Evolutionary conservation across 37 sponge, comb jelly and placozoan genomes (phyloP).

Genomic region (Cladorhizidae sp.): DNA sequence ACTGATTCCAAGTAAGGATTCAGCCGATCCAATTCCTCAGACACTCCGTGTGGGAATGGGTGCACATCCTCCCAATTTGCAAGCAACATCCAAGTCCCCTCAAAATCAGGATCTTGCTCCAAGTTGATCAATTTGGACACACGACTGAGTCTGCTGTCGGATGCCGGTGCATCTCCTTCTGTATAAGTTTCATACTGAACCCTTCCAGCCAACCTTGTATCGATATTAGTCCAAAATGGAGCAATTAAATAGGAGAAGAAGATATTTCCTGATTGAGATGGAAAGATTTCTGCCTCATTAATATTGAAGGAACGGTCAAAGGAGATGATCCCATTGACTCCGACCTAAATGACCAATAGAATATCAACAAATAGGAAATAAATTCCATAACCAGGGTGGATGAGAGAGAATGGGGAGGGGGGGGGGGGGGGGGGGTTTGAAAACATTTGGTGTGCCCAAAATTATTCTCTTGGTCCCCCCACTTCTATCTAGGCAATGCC

Average conservation of each 20-base stretch:
- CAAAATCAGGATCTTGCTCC: conserved; percentile 18
- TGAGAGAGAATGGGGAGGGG: no score
- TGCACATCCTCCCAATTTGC: conserved; percentile 55
- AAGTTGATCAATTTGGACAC: background rate
- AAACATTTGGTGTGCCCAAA: no score
- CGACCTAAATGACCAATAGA: conserved; percentile 27
- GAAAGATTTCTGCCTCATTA: conserved; percentile 20
- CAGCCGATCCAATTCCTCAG: background rate
- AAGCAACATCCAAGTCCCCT: conserved; percentile 52
- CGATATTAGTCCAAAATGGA: conserved; percentile 37
- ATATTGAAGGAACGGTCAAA: conserved; percentile 18
- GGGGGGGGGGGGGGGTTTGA: no score
- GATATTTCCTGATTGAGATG: background rate
- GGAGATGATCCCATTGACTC: conserved; percentile 63
- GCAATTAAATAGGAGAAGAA: conserved; percentile 16
- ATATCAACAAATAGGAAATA: background rate
- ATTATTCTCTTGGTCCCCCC: no score
- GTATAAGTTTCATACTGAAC: conserved; percentile 29
- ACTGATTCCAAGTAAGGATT: conserved; percentile 36
- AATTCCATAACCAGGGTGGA: no score
- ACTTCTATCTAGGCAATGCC: no score
- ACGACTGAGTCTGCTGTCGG: background rate
- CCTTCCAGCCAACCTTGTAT: conserved; percentile 6
- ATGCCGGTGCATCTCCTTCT: background rate
- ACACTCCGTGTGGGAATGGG: conserved; percentile 40